These are phyloP conservation scores for Loriculus beryllinus DNA, from an alignment of 2,797 vertebrate genomes.

Conservation along the genomic window DNA sequence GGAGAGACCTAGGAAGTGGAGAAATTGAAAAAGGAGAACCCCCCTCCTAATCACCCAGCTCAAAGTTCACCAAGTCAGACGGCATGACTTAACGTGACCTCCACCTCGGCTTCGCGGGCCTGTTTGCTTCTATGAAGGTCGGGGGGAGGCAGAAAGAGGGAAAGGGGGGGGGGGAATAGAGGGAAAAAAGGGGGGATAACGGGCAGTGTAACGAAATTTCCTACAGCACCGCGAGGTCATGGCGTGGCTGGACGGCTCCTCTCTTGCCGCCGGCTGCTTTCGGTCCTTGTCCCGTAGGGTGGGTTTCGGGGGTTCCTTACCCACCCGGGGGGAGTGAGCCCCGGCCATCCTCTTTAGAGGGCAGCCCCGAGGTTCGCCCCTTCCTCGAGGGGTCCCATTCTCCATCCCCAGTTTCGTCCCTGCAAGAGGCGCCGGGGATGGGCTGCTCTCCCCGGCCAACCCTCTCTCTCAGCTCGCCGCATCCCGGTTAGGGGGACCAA, in stretches of 20 bases:
- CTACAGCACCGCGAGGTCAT: background rate
- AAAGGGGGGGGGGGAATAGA: background rate
- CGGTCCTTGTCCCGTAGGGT: background rate
- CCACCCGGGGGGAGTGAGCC: background rate
- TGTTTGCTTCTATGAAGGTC: background rate
- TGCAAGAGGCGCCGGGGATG: no score
- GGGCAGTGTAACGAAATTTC: slow-evolving; percentile 38
- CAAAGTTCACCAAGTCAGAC: slow-evolving; percentile 70
- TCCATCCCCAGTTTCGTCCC: no score
- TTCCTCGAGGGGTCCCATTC: no score
- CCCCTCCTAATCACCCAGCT: slow-evolving; percentile 60
- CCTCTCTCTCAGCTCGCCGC: background rate
- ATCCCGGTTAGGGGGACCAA: background rate
- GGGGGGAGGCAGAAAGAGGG: background rate
- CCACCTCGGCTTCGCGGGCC: background rate
- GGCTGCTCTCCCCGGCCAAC: background rate
- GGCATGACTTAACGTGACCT: slow-evolving; percentile 56
- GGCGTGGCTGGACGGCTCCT: background rate
- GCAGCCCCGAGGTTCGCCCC: background rate
- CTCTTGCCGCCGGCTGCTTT: background rate
- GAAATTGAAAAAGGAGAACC: slow-evolving; percentile 69
- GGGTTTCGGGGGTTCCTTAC: background rate
- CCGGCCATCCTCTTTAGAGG: background rate
- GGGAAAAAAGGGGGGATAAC: background rate
- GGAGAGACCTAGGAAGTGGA: slow-evolving; percentile 74